Evolutionary conservation across 2,797 vertebrate species (phyloP), one percentile per base, ranked within the genome.

Genomic region (Cichlasoma orientale): DNA sequence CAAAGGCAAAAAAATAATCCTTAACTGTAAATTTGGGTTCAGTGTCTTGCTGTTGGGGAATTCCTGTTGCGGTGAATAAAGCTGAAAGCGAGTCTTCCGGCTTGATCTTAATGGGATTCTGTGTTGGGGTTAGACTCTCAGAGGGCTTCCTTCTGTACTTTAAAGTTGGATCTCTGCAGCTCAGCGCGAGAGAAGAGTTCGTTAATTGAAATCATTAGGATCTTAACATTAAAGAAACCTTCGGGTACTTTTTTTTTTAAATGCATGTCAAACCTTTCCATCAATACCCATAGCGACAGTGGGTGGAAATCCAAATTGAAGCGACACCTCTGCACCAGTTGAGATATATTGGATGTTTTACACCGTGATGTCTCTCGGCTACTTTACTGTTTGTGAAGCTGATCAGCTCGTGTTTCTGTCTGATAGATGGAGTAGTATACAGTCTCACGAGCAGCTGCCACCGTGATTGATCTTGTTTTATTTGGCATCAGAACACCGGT

Each of bases 151-250:
- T 70, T 56, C 76, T 73, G 70, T 63, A 63, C 77, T 74, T 55
- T 82, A 55, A 72, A 77, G 71, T 58, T 50, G 29, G 38, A 56
- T 77, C 57, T 77, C 61, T 55, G 5, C 21, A 56, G 16, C 78
- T 81, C 77, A 52, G 74, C 66, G 12, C 72, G 72, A 79, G 79
- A 77, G 59, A 58, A 83, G 36, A 38, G 25, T 73, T 82, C 41
- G 52, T 72, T 85, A 70, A 80, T 23, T 56, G 63, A 84, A 7
- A 3, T 75, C 68, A 59, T 82, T 77, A 38, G 36, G 36, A 53
- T 78, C 55, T 70, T 41, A 77, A 29, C 50, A 57, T 33, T 33
- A 69, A 77, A 82, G 63, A 70, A 85, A 66, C 54, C 5, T 82
- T 57, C 59, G 12, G 2, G 16, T 2, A 19, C 61, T 16, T 50